These are phyloP conservation scores for Lethenteron camtschaticum DNA, from an alignment of 2,113 vertebrate species.

Conservation along the genomic window DNA sequence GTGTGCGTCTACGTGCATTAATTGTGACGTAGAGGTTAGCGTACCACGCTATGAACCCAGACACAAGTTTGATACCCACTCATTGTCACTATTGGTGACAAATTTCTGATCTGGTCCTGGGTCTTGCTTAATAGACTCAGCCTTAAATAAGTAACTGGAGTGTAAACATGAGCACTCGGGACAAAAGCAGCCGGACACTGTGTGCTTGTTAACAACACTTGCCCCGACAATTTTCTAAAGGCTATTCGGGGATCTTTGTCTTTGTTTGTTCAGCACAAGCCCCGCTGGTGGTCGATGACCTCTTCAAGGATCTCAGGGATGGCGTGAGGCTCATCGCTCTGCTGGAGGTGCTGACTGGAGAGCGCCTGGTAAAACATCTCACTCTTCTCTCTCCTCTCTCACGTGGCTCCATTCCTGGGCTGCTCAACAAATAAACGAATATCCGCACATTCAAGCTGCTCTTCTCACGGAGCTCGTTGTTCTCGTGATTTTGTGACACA, in stretches of 20 bases:
- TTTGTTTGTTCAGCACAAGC: conserved; percentile 38
- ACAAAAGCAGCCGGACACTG: background rate
- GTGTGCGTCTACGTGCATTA: too few relatives aligned
- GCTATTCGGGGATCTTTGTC: background rate
- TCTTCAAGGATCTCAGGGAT: conserved; percentile 87
- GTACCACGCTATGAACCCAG: too few relatives aligned
- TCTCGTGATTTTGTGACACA: too few relatives aligned
- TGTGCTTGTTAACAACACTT: background rate
- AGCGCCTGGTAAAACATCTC: conserved; percentile 46
- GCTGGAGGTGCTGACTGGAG: conserved; percentile 64
- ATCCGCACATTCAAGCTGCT: too few relatives aligned
- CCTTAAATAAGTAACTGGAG: background rate
- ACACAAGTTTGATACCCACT: too few relatives aligned
- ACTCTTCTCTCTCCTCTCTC: conserved; percentile 1
- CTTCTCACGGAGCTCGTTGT: too few relatives aligned
- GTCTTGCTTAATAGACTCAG: too few relatives aligned
- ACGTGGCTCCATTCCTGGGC: background rate
- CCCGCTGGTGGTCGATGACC: conserved; percentile 55
- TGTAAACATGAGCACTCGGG: background rate
- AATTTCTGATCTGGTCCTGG: too few relatives aligned
- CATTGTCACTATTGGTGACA: too few relatives aligned
- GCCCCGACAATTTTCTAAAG: background rate
- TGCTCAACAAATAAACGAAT: background rate
- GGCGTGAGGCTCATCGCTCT: conserved; percentile 59
- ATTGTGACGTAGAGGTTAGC: too few relatives aligned